Conservation (phyloP, 2,888 invertebrate genomes). For the Agrochola circellaris region DNA sequence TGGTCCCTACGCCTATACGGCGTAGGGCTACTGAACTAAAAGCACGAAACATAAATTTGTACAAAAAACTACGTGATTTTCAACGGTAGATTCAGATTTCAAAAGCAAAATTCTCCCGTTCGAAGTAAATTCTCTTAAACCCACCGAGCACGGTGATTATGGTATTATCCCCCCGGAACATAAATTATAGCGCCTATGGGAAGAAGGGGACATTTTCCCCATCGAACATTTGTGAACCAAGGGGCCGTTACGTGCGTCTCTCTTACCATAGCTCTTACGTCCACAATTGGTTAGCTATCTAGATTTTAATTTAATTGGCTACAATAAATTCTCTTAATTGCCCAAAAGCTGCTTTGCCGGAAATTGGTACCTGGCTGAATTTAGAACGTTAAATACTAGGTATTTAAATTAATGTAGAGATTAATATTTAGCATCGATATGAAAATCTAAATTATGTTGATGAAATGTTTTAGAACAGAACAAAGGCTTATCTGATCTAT, state of each 20-base stretch:
- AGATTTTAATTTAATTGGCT: conserved; percentile 57
- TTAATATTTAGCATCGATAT: neutral
- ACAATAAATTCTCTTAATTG: conserved; percentile 57
- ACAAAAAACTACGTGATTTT: neutral
- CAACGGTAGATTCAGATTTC: conserved; percentile 15
- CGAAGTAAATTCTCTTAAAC: conserved; percentile 16
- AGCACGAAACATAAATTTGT: neutral
- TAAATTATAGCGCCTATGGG: conserved; percentile 46
- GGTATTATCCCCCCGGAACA: conserved; percentile 44
- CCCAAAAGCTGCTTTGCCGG: conserved; percentile 48
- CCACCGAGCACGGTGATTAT: conserved; percentile 50
- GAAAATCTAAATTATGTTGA: neutral
- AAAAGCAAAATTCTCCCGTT: conserved; percentile 12
- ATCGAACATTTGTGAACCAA: conserved; percentile 35
- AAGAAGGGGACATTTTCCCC: conserved; percentile 40
- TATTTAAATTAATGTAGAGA: conserved; percentile 16
- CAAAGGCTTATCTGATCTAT: neutral
- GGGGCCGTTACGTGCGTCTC: conserved; percentile 30
- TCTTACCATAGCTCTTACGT: conserved; percentile 30
- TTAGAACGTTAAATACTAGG: conserved; percentile 24
- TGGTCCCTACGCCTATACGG: neutral
- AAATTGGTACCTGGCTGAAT: conserved; percentile 45
- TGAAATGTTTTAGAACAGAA: neutral
- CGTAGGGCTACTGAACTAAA: neutral
- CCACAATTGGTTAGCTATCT: conserved; percentile 56